Percentiles rank a stretch among this genome's conserved stretches.
Evolutionary conservation across 1,140 invertebrate genomes (phyloP).

Genomic region (Anastatus disparis): DNA sequence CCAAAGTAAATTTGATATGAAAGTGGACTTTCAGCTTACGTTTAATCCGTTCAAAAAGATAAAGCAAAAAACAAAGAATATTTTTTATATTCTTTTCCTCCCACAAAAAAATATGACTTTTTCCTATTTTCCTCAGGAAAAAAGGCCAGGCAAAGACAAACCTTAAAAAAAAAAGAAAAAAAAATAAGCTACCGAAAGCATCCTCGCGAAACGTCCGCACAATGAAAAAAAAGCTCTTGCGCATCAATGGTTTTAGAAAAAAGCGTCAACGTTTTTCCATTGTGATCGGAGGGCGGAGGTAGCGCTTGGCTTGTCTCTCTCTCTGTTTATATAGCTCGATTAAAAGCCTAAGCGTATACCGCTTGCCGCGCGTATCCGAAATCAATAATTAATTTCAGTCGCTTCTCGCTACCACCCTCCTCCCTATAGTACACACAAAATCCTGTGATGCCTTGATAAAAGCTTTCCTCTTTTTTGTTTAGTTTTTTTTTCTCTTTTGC

Average conservation of each 20-base stretch:
- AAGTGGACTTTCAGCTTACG: conserved; percentile 18
- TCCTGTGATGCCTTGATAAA: conserved; percentile 42
- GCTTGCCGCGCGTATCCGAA: conserved; percentile 58
- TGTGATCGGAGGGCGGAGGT: conserved; percentile 32
- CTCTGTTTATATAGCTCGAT: conserved; percentile 58
- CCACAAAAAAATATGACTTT: no score
- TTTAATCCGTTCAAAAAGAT: background rate
- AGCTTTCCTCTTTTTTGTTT: conserved; percentile 52
- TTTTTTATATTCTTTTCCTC: no score
- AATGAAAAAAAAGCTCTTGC: conserved; percentile 17
- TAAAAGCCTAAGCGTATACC: no score
- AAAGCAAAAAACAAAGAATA: background rate
- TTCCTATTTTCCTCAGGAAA: no score
- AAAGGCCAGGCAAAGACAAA: background rate
- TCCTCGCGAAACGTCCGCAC: conserved; percentile 16
- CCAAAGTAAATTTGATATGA: conserved; percentile 17
- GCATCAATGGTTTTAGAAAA: no score
- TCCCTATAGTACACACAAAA: conserved; percentile 12
- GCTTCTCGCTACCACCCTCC: background rate
- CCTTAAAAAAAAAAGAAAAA: background rate
- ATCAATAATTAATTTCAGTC: conserved; percentile 64
- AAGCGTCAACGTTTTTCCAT: no score
- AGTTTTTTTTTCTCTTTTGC: no score
- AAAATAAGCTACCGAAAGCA: background rate
- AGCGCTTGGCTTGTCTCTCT: conserved; percentile 49